Conservation (phyloP, 2,888 invertebrate genomes). For the Chrysolina haemoptera region DNA sequence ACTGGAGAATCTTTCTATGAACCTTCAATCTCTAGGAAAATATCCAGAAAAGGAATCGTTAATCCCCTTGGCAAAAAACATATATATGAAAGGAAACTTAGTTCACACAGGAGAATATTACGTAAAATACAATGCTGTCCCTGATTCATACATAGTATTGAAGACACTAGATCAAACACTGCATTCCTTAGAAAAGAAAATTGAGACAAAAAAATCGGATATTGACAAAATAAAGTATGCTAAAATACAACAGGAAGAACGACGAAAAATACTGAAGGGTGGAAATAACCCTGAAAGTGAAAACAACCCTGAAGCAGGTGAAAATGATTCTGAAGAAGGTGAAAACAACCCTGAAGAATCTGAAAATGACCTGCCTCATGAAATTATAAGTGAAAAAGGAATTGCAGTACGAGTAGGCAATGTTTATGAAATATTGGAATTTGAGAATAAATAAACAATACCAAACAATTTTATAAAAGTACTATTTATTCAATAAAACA, state of each 20-base stretch:
- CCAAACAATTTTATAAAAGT: not conserved
- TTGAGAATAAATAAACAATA: conserved; percentile 51
- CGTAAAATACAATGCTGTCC: conserved; percentile 54
- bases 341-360: too few relatives aligned
- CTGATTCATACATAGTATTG: conserved; percentile 55
- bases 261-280: conserved; percentile 55
- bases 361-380: conserved; percentile 52
- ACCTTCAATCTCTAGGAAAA: conserved; percentile 52
- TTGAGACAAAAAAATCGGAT: conserved; percentile 49
- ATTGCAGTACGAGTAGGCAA: conserved; percentile 61
- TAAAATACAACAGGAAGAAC: conserved; percentile 57
- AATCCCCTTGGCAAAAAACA: conserved; percentile 61
- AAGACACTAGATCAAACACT: conserved; percentile 57
- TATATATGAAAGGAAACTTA: conserved; percentile 62
- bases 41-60: conserved; percentile 59
- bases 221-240: conserved; percentile 52
- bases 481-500: conserved; percentile 38
- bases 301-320: conserved; percentile 33
- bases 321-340: too few relatives aligned
- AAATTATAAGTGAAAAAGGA: conserved; percentile 61
- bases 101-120: conserved; percentile 62
- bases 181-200: conserved; percentile 51
- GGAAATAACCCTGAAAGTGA: conserved; percentile 45
- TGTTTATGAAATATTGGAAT: conserved; percentile 63
- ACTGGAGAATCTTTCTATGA: conserved; percentile 49